Base-by-base conservation (phyloP, 2,888 invertebrate species). In the Galeruca laticollis region DNA sequence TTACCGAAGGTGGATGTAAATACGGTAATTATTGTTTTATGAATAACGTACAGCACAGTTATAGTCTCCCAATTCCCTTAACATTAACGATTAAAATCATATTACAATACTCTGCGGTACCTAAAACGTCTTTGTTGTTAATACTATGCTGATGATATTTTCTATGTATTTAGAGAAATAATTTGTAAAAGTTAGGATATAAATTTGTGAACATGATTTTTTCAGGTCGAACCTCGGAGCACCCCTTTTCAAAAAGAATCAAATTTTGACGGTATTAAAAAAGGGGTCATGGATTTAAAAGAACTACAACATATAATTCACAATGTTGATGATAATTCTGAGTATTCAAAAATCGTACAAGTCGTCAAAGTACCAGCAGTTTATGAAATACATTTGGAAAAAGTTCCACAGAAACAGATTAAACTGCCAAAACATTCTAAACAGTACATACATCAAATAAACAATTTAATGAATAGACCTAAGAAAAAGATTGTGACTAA, bases 331-430 rank as follows among this genome's bases (percentile, higher is more conserved):
- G 33, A 52, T 11, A 63, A 60, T 11, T 57, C 68, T 18, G 68
- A 65, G 10, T 68, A 69, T 26, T 72, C 75, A 2, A 75, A 73
- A 60, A 73, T 78, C 15, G 68, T 77, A 9, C 79, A 79, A 71
- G 77, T 80, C 11, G 71, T 80, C 1, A 78, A 78, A 73, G 79
- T 80, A 9, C 80, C 80, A 9, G 80, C 80, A 0, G 73, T 80
- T 8, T 80, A 80, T 64, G 80, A 80, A 61, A 74, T 80, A 20
- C 80, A 80, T 66, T 64, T 80, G 13, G 79, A 79, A 68, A 71
- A 73, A 63, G 35, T 37, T 1, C 21, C 56, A 15, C 43, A 47
- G 31, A 63, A 40, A 0, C 69, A 62, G 9, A 57, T 33, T 6
- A 31, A 47, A 20, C 15, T n/a, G 31, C 2, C 33, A 15, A 11